These are phyloP conservation scores for Malaclemys terrapin DNA, from an alignment of 2,113 vertebrate species.

Conservation along the genomic window DNA sequence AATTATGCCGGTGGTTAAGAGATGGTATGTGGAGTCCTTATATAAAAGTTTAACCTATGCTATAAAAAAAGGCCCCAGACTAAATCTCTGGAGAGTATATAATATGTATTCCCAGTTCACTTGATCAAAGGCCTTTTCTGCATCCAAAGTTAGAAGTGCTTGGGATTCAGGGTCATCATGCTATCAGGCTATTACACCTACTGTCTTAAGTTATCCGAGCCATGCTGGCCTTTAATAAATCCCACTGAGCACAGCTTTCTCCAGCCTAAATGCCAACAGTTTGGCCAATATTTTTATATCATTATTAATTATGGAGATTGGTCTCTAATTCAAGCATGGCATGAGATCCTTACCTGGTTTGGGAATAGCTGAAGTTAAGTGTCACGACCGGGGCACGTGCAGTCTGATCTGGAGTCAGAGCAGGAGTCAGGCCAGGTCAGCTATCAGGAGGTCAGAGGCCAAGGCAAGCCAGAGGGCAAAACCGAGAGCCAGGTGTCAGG, in stretches of 20 bases:
- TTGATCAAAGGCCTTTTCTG: not conserved
- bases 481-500: not conserved
- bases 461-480: not conserved
- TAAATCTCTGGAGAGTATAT: not conserved
- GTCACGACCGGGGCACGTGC: not conserved
- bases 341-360: not conserved
- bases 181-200: not conserved
- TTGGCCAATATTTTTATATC: not conserved
- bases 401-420: not conserved
- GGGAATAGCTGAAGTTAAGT: not conserved
- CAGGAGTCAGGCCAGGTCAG: not conserved
- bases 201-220: not conserved
- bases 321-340: not conserved
- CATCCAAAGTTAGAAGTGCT: not conserved
- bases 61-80: not conserved
- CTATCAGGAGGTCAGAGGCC: not conserved
- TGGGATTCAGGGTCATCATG: not conserved
- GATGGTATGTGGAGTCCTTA: not conserved
- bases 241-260: not conserved
- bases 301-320: not conserved
- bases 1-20: not conserved
- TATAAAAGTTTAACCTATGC: not conserved
- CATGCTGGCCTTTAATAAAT: not conserved
- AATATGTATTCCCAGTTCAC: not conserved
- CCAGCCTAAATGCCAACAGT: not conserved